Percentiles rank a stretch among this genome's conserved stretches.
These are phyloP conservation scores for Coturnix japonica DNA, from an alignment of 2,113 vertebrate genomes.

Conservation along the genomic window DNA sequence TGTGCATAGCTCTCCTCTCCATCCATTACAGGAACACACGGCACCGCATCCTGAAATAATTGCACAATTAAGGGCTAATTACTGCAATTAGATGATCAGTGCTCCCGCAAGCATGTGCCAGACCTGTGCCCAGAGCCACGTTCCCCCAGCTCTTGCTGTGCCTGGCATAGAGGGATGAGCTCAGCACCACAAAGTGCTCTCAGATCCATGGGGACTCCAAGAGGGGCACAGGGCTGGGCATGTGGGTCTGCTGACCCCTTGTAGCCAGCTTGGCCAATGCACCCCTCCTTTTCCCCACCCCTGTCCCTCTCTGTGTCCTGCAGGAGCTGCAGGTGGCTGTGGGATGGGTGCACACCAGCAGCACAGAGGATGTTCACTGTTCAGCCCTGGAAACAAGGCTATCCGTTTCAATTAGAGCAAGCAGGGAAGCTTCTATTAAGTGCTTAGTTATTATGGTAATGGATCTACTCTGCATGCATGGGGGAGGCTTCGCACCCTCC, in stretches of 20 bases:
- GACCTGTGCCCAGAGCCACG: rapidly evolving
- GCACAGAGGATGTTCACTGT: background rate
- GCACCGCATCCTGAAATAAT: constrained; percentile 51
- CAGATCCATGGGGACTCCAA: rapidly evolving
- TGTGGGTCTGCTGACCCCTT: rapidly evolving
- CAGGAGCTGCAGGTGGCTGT: background rate
- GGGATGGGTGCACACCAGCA: background rate
- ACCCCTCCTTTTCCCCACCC: background rate
- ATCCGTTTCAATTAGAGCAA: constrained; percentile 60
- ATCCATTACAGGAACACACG: background rate
- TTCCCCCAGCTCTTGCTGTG: background rate
- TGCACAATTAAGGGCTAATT: constrained; percentile 65
- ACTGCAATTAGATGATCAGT: constrained; percentile 42
- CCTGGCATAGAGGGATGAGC: rapidly evolving
- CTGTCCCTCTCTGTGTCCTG: background rate
- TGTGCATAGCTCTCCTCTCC: background rate
- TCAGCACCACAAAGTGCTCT: background rate
- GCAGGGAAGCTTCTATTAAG: constrained; percentile 63
- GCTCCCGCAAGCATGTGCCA: background rate
- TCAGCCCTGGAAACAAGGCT: background rate
- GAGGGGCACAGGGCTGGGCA: rapidly evolving
- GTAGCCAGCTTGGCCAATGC: background rate
- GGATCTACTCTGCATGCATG: constrained; percentile 27
- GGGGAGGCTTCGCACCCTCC: background rate
- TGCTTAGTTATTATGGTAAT: constrained; percentile 59